Evolutionary conservation across 2,113 vertebrate species (phyloP).

Genomic region (Strix aluco): DNA sequence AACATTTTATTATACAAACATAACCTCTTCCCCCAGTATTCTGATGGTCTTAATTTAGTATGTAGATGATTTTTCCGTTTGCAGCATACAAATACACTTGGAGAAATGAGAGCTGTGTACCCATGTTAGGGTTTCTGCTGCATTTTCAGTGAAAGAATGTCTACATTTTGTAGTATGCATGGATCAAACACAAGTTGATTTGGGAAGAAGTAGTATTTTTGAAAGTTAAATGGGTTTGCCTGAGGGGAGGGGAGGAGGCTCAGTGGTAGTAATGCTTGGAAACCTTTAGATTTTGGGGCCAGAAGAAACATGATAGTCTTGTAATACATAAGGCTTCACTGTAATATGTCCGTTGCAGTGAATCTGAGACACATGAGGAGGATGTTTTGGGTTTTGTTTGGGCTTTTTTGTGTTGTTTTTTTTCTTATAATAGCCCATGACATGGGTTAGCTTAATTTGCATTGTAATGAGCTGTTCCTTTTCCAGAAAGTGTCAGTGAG

Average conservation of each 20-base stretch:
- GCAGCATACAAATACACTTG: background rate
- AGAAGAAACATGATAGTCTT: background rate
- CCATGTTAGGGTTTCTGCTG: rapidly evolving
- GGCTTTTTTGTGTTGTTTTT: background rate
- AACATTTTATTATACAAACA: background rate
- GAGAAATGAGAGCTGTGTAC: background rate
- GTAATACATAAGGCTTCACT: background rate
- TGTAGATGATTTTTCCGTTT: background rate
- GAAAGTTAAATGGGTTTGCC: background rate
- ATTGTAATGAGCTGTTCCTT: background rate
- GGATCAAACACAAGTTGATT: background rate
- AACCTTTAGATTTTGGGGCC: background rate
- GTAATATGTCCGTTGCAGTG: background rate
- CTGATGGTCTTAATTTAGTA: background rate
- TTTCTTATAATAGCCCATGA: background rate
- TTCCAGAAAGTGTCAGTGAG: background rate
- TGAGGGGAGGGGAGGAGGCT: background rate
- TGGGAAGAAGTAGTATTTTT: background rate
- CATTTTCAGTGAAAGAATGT: rapidly evolving
- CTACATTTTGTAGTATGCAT: rapidly evolving
- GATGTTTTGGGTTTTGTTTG: background rate
- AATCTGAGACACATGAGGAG: background rate
- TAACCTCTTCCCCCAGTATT: background rate
- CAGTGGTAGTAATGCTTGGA: background rate
- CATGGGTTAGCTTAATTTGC: background rate